Percentiles rank a stretch among this genome's conserved stretches.
These are phyloP conservation scores for Semnornis frantzii DNA, from an alignment of 2,113 vertebrate genomes.

Conservation along the genomic window DNA sequence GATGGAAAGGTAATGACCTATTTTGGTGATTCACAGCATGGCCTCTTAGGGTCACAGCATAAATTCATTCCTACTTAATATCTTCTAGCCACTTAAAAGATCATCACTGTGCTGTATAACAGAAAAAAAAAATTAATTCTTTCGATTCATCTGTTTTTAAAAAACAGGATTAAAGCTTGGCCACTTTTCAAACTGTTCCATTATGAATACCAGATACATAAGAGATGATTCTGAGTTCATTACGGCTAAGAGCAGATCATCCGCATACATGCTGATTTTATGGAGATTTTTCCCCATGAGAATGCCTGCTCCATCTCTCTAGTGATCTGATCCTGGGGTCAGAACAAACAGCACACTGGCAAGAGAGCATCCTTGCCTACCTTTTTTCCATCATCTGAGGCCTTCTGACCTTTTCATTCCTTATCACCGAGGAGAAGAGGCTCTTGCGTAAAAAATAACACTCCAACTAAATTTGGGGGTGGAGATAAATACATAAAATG, in stretches of 20 bases:
- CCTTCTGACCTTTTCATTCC: conserved; percentile 32
- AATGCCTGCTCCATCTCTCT: conserved; percentile 22
- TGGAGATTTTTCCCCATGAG: conserved; percentile 29
- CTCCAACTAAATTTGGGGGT: conserved; percentile 12
- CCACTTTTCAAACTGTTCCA: not conserved
- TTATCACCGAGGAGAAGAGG: conserved; percentile 1
- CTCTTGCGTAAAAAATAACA: not conserved
- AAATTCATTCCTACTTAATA: not conserved
- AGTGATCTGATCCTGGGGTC: conserved; percentile 37
- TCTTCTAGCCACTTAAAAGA: not conserved
- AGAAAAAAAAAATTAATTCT: not conserved
- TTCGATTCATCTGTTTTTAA: not conserved
- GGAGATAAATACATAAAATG: conserved; percentile 36
- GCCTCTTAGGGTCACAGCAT: not conserved
- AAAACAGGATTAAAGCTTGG: conserved; percentile 35
- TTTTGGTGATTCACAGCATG: not conserved
- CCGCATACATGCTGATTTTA: conserved; percentile 41
- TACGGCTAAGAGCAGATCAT: conserved; percentile 50
- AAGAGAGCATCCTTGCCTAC: not conserved
- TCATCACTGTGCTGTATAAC: not conserved
- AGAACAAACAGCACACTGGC: not conserved
- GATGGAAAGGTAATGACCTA: not conserved
- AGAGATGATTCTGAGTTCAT: conserved; percentile 8
- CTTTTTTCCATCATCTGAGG: conserved; percentile 19
- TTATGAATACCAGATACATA: not conserved